These are phyloP conservation scores for Caenorhabditis sp. DNA, from an alignment of 2,888 invertebrate genomes.

Conservation along the genomic window DNA sequence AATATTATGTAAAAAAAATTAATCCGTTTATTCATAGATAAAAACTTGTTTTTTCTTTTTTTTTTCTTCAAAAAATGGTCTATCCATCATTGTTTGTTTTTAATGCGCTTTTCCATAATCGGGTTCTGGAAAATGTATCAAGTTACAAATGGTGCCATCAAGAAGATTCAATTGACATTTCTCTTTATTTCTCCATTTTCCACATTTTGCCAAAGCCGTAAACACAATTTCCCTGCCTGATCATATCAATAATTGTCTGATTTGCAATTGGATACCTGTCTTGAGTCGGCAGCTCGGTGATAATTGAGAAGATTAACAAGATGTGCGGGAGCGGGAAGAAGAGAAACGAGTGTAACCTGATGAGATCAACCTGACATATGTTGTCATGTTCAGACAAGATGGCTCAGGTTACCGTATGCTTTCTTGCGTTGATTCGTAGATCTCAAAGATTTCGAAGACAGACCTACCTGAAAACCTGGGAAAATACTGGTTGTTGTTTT, in stretches of 20 bases:
- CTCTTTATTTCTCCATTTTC: constrained; percentile 7
- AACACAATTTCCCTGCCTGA: constrained; percentile 19
- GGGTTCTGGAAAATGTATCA: constrained; percentile 17
- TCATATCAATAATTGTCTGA: constrained; percentile 52
- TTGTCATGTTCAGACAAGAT: constrained; percentile 65
- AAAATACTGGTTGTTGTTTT: too few relatives aligned
- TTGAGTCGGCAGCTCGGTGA: constrained; percentile 50
- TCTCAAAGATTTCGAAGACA: background rate
- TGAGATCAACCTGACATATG: constrained; percentile 64
- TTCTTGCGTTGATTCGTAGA: background rate
- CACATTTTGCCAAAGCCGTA: constrained; percentile 1
- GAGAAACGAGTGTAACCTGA: constrained; percentile 56
- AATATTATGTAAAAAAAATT: too few relatives aligned
- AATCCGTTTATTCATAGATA: too few relatives aligned
- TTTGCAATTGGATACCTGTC: constrained; percentile 47
- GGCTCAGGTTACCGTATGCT: constrained; percentile 60
- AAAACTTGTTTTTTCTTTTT: too few relatives aligned
- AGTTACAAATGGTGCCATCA: constrained; percentile 41
- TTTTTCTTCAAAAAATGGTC: constrained; percentile 17
- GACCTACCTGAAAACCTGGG: background rate
- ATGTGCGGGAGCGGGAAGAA: constrained; percentile 41
- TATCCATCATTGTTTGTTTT: constrained; percentile 52
- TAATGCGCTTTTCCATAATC: constrained; percentile 49
- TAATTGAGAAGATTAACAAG: constrained; percentile 67
- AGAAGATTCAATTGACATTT: constrained; percentile 32